A percentile compares a stretch with the other conserved stretches of the same genome.
Evolutionary conservation across 2,888 invertebrate genomes (phyloP).

Genomic region (Carterocephalus palaemon): DNA sequence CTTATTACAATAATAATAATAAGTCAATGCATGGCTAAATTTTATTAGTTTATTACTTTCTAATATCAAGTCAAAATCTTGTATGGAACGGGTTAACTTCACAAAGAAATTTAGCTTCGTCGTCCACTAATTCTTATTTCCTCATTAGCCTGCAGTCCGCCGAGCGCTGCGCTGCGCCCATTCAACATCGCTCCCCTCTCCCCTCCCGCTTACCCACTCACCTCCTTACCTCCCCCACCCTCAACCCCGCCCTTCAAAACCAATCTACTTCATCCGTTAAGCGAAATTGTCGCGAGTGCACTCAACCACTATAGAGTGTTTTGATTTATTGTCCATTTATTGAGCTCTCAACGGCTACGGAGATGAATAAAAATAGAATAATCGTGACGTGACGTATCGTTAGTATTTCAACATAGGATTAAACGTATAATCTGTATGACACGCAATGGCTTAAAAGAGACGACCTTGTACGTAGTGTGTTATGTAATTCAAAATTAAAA

Average conservation of each 20-base stretch:
- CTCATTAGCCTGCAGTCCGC: conserved; percentile 68
- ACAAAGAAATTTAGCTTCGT: conserved; percentile 63
- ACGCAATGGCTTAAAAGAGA: conserved; percentile 28
- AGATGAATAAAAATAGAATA: conserved; percentile 52
- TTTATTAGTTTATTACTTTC: no score
- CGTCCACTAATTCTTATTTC: conserved; percentile 76
- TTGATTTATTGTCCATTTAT: conserved; percentile 75
- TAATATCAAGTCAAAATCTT: no score
- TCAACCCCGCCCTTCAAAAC: conserved; percentile 43
- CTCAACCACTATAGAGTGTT: conserved; percentile 61
- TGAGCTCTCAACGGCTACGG: conserved; percentile 51
- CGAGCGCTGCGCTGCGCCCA: conserved; percentile 55
- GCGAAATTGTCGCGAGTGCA: conserved; percentile 64
- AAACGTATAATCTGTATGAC: conserved; percentile 15
- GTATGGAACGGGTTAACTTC: conserved; percentile 38
- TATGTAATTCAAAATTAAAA: no score
- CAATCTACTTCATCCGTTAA: conserved; percentile 41
- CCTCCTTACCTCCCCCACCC: conserved; percentile 31
- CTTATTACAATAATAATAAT: no score
- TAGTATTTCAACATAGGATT: conserved; percentile 35
- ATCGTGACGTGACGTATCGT: conserved; percentile 37
- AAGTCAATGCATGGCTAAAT: no score
- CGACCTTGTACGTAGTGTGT: conserved; percentile 9
- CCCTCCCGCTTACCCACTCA: conserved; percentile 32
- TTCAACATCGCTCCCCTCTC: conserved; percentile 48